phyloP scores from a whole-genome alignment of 2,888 invertebrate genomes.

The Oscheius myriophilus region DNA sequence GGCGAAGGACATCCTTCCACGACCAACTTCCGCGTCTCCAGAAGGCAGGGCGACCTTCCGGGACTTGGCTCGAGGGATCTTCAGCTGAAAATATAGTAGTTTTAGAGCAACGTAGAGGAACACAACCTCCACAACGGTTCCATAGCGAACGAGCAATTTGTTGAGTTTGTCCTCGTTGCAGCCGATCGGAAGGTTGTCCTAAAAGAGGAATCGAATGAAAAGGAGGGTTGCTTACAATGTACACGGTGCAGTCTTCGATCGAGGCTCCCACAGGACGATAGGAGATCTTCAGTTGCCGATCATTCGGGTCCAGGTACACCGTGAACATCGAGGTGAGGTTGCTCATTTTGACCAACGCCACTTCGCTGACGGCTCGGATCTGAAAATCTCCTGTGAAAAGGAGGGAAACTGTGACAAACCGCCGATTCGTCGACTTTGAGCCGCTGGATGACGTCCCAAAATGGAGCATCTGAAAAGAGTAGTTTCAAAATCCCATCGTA shows the following conservation, averaged over 20 bases:
- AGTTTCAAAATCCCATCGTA: neutral
- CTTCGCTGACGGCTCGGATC: constrained; percentile 1
- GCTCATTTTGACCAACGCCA: constrained; percentile 13
- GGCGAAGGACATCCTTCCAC: neutral
- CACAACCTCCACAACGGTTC: constrained; percentile 25
- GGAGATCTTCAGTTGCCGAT: neutral
- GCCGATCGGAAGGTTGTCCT: constrained; percentile 21
- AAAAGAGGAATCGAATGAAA: neutral
- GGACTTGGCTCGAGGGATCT: neutral
- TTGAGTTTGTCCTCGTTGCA: constrained; percentile 2
- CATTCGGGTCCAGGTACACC: neutral
- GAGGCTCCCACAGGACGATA: neutral
- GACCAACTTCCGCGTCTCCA: neutral
- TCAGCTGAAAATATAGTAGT: neutral
- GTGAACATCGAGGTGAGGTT: constrained; percentile 22
- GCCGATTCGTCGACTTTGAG: neutral
- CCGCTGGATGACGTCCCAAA: neutral
- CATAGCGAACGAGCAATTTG: constrained; percentile 11
- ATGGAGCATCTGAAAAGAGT: constrained; percentile 6
- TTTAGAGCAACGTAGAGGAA: neutral
- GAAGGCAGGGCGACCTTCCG: neutral
- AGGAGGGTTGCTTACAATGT: constrained; percentile 7
- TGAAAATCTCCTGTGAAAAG: neutral
- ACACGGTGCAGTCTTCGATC: constrained; percentile 11
- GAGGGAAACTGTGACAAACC: neutral